A percentile compares a stretch with the other conserved stretches of the same genome.
Evolutionary conservation across 2,888 invertebrate genomes (phyloP).

Genomic region (Tholera decimalis): DNA sequence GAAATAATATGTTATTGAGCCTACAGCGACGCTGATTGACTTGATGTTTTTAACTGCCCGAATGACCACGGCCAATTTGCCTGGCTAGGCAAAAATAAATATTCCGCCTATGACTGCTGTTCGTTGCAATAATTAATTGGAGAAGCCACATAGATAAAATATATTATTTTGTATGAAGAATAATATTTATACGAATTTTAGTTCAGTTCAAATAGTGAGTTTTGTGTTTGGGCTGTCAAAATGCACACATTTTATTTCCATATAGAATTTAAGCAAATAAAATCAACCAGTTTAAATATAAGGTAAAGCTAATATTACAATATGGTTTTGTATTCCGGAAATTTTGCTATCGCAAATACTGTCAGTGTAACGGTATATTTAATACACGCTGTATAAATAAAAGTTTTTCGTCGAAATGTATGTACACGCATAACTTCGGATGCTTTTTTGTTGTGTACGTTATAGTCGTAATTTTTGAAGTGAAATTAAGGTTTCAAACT

Average conservation of each 20-base stretch:
- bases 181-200: slow-evolving; percentile 3
- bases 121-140: slow-evolving; percentile 33
- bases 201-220: neutral
- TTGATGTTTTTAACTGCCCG: neutral
- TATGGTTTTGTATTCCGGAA: neutral
- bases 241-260: neutral
- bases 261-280: neutral
- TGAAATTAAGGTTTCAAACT: too few relatives aligned
- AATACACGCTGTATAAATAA: neutral
- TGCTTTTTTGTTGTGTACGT: too few relatives aligned
- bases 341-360: neutral
- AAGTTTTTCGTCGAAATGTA: too few relatives aligned
- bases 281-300: neutral
- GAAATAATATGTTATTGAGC: neutral
- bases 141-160: slow-evolving; percentile 4
- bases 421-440: too few relatives aligned
- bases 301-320: neutral
- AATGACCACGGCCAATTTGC: slow-evolving; percentile 4
- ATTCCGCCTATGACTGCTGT: slow-evolving; percentile 14
- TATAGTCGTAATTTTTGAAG: too few relatives aligned
- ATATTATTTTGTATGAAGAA: slow-evolving; percentile 16
- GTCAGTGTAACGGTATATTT: neutral
- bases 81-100: slow-evolving; percentile 13
- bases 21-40: neutral
- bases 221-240: neutral